These are phyloP conservation scores for Notiomystis cincta DNA, from an alignment of 2,113 vertebrate species.

Conservation along the genomic window DNA sequence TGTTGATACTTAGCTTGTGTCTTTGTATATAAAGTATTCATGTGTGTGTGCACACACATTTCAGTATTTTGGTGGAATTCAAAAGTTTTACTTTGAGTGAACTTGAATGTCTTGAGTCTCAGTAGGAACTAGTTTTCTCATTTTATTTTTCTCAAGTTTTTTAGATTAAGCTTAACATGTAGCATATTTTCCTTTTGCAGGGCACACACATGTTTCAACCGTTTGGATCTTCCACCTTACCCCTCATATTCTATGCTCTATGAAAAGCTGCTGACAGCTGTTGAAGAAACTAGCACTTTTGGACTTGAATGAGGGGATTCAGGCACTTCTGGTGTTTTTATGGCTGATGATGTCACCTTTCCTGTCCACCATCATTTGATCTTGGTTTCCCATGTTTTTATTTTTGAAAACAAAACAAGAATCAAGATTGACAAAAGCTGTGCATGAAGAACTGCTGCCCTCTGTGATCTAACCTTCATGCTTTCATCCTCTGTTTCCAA, in stretches of 20 bases:
- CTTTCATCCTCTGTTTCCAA: conserved; percentile 74
- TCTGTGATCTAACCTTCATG: conserved; percentile 75
- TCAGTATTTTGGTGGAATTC: background rate
- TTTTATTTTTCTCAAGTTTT: background rate
- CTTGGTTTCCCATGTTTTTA: conserved; percentile 72
- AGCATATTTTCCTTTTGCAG: conserved; percentile 64
- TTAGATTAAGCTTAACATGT: background rate
- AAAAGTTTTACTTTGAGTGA: background rate
- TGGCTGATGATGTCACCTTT: conserved; percentile 63
- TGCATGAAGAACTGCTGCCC: conserved; percentile 81
- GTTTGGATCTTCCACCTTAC: conserved; percentile 95
- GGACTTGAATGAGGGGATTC: conserved; percentile 87
- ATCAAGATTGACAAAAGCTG: conserved; percentile 71
- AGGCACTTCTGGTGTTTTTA: conserved; percentile 52
- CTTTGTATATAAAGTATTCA: background rate
- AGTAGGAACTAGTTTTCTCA: background rate
- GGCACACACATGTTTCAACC: conserved; percentile 98
- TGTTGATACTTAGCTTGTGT: background rate
- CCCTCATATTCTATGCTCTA: conserved; percentile 93
- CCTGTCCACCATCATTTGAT: conserved; percentile 68
- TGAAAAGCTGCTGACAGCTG: conserved; percentile 93
- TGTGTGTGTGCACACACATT: background rate
- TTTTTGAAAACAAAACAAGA: conserved; percentile 67
- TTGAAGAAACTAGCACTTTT: conserved; percentile 99
- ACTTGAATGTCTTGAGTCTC: background rate